These are phyloP conservation scores for Heliconius erato DNA, from an alignment of 2,888 invertebrate species.

Conservation along the genomic window DNA sequence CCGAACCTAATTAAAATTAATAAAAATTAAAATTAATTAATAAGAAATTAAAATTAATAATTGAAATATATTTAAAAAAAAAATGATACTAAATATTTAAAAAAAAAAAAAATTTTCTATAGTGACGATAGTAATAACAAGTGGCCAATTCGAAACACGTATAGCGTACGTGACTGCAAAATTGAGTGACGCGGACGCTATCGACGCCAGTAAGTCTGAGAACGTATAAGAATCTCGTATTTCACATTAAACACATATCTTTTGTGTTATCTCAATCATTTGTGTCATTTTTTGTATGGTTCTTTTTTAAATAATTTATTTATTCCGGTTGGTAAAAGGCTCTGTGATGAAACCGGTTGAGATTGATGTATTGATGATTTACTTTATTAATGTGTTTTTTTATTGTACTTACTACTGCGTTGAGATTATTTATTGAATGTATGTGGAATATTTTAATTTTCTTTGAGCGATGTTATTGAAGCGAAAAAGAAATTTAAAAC, in stretches of 20 bases:
- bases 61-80: neutral
- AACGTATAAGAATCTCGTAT: conserved; percentile 16
- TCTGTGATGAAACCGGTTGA: neutral
- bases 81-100: neutral
- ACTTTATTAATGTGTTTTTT: neutral
- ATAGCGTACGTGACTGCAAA: neutral
- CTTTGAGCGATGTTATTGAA: neutral
- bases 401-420: neutral
- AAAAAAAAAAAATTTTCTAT: neutral
- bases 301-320: neutral
- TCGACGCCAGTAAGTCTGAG: conserved; percentile 36
- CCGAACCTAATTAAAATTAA: too few species aligned
- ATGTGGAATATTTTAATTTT: neutral
- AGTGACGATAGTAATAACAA: neutral
- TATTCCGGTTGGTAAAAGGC: neutral
- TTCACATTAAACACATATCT: conserved; percentile 22
- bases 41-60: too few species aligned
- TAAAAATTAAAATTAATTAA: too few species aligned
- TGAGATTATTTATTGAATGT: neutral
- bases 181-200: conserved; percentile 24
- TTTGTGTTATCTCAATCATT: conserved; percentile 15
- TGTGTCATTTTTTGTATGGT: conserved; percentile 15
- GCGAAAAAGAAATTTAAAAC: neutral
- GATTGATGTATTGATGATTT: neutral
- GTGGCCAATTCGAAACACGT: neutral